Conservation (phyloP, 2,888 invertebrate genomes). For the Ethmia dodecea region DNA sequence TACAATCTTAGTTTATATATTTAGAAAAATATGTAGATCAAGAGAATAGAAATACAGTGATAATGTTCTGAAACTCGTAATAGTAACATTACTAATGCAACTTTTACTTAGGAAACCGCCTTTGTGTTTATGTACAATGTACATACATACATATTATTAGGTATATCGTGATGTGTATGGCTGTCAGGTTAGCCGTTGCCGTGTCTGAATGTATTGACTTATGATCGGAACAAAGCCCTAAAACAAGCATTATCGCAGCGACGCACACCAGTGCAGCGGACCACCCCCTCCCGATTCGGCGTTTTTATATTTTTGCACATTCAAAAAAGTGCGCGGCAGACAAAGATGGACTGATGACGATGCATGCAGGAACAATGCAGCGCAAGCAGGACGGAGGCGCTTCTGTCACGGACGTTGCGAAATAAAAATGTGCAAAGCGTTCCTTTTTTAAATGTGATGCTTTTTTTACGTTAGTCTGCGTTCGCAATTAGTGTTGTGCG, state of each 20-base stretch:
- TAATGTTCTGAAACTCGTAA: too few species aligned
- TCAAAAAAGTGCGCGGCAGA: conserved; percentile 70
- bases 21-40: too few species aligned
- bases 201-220: conserved; percentile 57
- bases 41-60: too few species aligned
- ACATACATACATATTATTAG: too few species aligned
- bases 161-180: too few species aligned
- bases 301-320: conserved; percentile 77
- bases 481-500: conserved; percentile 75
- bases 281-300: conserved; percentile 62
- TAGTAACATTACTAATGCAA: too few species aligned
- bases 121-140: too few species aligned
- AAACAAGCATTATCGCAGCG: conserved; percentile 63
- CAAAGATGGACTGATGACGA: conserved; percentile 76
- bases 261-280: conserved; percentile 62
- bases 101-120: too few species aligned
- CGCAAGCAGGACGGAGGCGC: conserved; percentile 61
- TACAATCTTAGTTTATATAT: too few species aligned
- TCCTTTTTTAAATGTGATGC: conserved; percentile 73
- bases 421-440: conserved; percentile 75
- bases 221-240: conserved; percentile 73
- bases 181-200: too few species aligned
- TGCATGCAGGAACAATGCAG: conserved; percentile 53
- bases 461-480: conserved; percentile 76
- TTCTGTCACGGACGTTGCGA: conserved; percentile 66